Evolutionary conservation across 2,797 vertebrate species (phyloP), one percentile per base, ranked within the genome.

Genomic region (Propithecus perrieri): DNA sequence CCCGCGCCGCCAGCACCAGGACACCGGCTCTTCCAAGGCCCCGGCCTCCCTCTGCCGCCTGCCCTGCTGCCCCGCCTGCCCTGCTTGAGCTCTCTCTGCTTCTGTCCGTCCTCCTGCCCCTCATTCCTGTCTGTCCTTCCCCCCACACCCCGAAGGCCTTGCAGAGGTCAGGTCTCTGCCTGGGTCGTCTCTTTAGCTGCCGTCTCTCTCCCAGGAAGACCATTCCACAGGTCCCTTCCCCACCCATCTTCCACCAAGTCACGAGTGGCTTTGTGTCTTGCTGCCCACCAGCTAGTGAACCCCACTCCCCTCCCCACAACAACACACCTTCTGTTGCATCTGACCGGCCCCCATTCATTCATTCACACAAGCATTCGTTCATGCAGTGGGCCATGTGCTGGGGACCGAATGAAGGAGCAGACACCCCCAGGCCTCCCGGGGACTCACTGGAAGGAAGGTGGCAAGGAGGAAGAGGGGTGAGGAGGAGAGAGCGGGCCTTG

Each of bases 231-330:
- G 2, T 9, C 61, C n/a, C 3, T 55, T 22, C 43, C 53, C 43
- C 0, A 0, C 20, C n/a, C 14, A 1, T 13, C 14, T 12, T 67
- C 43, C 83, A 4, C 28, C 3, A 7, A 72, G 7, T 11, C 4
- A 0, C 1, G 11, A 28, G 18, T 7, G 0, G 33, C 61, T 61
- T 53, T 38, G 48, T 24, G 48, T 50, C 89, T 74, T 4, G 0
- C 26, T 30, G 57, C 61, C 30, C 3, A 0, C 7, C 13, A 14
- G 38, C 22, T 35, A n/a, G 26, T 46, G 4, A 9, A 35, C 7
- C 28, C 84, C 18, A 1, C n/a, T 28, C 17, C 38, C 13, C 18
- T 7, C 7, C 67, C 43, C 48, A 33, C 57, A 38, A 0, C 24
- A 2, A 0, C 43, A 41, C 12, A 20, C 50, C 53, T 43, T 5